phyloP scores from a whole-genome alignment of 2,888 invertebrate genomes.

The Leuctra nigra region DNA sequence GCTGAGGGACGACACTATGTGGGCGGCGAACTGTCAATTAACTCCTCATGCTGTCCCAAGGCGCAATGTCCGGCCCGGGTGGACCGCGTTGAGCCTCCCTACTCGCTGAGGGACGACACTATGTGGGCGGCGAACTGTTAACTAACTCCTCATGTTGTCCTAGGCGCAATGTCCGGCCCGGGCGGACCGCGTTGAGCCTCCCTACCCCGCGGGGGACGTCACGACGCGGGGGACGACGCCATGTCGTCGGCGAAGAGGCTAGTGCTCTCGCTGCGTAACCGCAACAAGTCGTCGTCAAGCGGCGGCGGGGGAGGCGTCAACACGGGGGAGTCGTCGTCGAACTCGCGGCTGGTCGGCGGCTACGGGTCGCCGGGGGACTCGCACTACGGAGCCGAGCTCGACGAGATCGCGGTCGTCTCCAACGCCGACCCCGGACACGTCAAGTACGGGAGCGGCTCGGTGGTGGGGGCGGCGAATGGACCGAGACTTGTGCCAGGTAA shows the following conservation, averaged over 20 bases:
- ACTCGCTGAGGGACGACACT: too few relatives aligned
- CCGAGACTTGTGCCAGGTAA: conserved; percentile 53
- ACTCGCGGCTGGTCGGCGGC: conserved; percentile 24
- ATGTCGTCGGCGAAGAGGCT: conserved; percentile 59
- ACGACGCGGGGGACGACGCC: too few relatives aligned
- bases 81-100: too few relatives aligned
- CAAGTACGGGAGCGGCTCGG: conserved; percentile 51
- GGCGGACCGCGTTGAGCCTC: too few relatives aligned
- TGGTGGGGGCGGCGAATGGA: conserved; percentile 49
- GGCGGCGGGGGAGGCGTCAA: conserved; percentile 35
- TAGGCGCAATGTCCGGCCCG: too few relatives aligned
- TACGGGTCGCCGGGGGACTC: conserved; percentile 2
- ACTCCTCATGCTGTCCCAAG: too few relatives aligned
- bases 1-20: too few relatives aligned
- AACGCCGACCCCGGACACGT: conserved; percentile 48
- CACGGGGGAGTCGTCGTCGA: conserved; percentile 29
- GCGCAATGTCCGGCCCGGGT: too few relatives aligned
- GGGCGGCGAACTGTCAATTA: too few relatives aligned
- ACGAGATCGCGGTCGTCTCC: conserved; percentile 61
- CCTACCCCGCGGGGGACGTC: too few relatives aligned
- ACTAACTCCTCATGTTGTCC: too few relatives aligned
- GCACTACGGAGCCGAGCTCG: conserved; percentile 42
- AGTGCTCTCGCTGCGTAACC: conserved; percentile 53
- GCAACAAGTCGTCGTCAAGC: conserved; percentile 32
- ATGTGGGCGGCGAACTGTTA: too few relatives aligned